phyloP scores from a whole-genome alignment of 2,797 vertebrate species.

The Capromys pilorides region DNA sequence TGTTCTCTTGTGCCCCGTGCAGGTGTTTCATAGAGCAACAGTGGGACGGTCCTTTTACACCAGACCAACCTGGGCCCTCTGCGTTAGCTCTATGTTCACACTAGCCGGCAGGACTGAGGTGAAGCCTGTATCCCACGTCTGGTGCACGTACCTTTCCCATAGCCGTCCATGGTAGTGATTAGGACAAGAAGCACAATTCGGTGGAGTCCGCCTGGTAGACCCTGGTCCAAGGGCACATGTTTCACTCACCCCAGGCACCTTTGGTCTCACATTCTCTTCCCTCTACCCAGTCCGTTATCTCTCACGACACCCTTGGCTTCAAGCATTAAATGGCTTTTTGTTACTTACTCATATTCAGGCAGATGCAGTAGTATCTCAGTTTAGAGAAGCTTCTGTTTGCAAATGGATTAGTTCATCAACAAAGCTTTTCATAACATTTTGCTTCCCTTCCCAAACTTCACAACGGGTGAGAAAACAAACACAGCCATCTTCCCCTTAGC shows the following conservation, averaged over 20 bases:
- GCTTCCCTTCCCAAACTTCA: neutral
- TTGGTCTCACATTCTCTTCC: constrained; percentile 66
- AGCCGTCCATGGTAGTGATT: constrained; percentile 51
- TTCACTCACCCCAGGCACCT: constrained; percentile 86
- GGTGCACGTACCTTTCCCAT: too few relatives aligned
- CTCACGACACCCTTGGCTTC: constrained; percentile 83
- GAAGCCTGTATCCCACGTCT: neutral
- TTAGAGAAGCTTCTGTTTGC: neutral
- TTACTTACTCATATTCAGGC: constrained; percentile 85
- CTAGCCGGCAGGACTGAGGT: neutral
- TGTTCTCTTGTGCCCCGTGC: neutral
- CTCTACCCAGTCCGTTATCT: too few relatives aligned
- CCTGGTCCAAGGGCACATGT: neutral
- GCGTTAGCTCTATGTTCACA: constrained; percentile 68
- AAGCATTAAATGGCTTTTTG: constrained; percentile 86
- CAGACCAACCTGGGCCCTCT: neutral
- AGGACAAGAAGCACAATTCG: constrained; percentile 19
- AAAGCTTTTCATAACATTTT: neutral
- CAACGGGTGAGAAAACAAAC: neutral
- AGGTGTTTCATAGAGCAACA: neutral
- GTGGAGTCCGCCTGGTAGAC: constrained; percentile 64
- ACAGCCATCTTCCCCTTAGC: neutral
- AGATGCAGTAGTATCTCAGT: neutral
- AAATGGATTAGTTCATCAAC: neutral
- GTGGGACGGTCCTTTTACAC: neutral